Percentiles rank a stretch among this genome's conserved stretches.
Evolutionary conservation across 2,113 vertebrate species (phyloP).

Genomic region (Eonycteris spelaea): DNA sequence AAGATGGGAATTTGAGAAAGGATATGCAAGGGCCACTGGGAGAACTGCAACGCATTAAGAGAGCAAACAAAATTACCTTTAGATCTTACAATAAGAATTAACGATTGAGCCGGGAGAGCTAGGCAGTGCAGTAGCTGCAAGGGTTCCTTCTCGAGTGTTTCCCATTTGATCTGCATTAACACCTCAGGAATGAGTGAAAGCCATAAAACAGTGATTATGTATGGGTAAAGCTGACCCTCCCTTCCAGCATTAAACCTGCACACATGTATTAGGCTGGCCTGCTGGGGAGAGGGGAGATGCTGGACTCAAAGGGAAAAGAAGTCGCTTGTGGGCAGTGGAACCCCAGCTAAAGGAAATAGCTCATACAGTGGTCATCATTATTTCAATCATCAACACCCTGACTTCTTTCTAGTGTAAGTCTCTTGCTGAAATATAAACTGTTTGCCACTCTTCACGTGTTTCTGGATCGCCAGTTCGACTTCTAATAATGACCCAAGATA

Average conservation of each 20-base stretch:
- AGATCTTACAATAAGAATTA: conserved; percentile 87
- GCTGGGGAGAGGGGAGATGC: conserved; percentile 24
- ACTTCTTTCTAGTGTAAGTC: conserved; percentile 65
- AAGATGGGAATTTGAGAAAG: conserved; percentile 87
- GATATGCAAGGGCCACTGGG: conserved; percentile 81
- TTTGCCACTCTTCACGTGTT: conserved; percentile 70
- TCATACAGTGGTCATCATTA: not conserved
- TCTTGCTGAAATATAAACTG: conserved; percentile 47
- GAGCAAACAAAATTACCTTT: conserved; percentile 88
- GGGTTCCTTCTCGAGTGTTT: conserved; percentile 82
- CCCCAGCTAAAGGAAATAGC: not conserved
- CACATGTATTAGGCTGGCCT: conserved; percentile 38
- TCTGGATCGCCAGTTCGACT: conserved; percentile 74
- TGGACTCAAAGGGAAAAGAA: not conserved
- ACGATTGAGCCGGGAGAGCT: conserved; percentile 73
- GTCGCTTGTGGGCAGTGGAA: not conserved
- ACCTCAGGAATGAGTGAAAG: conserved; percentile 85
- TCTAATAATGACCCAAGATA: conserved; percentile 73
- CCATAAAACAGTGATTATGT: conserved; percentile 85
- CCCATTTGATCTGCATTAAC: conserved; percentile 89
- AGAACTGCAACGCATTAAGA: conserved; percentile 86
- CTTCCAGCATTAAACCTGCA: conserved; percentile 76
- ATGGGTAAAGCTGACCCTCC: conserved; percentile 79
- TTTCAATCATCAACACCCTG: not conserved
- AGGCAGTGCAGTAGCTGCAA: conserved; percentile 74